Evolutionary conservation across 2,797 vertebrate species (phyloP), one percentile per base, ranked within the genome.

Genomic region (Melopsittacus undulatus): DNA sequence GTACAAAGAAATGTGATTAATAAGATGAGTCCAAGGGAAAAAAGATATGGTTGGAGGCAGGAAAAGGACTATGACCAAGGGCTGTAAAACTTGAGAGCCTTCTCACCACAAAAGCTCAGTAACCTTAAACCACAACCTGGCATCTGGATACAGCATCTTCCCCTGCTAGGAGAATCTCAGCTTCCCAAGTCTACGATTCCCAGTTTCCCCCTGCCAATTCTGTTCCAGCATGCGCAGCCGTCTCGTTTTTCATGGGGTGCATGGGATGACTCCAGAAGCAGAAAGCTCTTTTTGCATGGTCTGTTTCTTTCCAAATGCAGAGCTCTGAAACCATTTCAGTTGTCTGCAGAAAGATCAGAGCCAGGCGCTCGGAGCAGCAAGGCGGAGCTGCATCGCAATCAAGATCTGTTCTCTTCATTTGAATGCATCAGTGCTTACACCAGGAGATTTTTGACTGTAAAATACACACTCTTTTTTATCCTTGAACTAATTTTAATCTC

Each of bases 241-340:
- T 94, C 97, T 97, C 79, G 0, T 87, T 97, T 98, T 97, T 97
- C 97, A 96, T 78, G 70, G 7, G 19, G 88, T 83, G 87, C 96
- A 90, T 23, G 22, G 69, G 51, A 86, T 91, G 95, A 97, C 96
- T 97, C 94, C 96, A 96, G 87, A 96, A 96, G 92, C 95, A 87
- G 61, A 97, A 96, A 98, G 97, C 95, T 97, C 94, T 95, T 98
- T 98, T 96, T 96, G 94, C 97, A 98, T 90, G 96, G 94, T 97
- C 94, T 87, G 7, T 36, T 83, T 13, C 64, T 2, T 19, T 16
- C 89, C 85, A 96, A 54, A 95, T 95, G 94, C 94, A 95, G 93
- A 94, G 85, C 94, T 90, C 80, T 94, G 87, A 94, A 92, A 72
- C 45, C 66, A 29, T 95, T 87, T 87, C 61, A 7, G 59, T 90